Evolutionary conservation across 2,113 vertebrate species (phyloP).

Genomic region (Campylomormyrus numenius): DNA sequence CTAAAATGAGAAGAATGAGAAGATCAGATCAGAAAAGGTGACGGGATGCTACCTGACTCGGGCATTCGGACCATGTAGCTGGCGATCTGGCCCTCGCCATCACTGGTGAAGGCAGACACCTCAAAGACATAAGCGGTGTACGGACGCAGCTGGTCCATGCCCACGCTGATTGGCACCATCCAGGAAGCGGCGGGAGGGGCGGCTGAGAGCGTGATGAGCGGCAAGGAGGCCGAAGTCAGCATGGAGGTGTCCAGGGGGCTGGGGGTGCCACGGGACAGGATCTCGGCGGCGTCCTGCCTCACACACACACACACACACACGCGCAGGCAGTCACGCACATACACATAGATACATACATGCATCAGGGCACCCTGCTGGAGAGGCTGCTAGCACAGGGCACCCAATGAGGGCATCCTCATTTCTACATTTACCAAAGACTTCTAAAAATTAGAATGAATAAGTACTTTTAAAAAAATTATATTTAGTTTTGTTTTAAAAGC

Average conservation of each 20-base stretch:
- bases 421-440: background rate
- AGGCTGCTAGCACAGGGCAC: background rate
- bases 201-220: slow-evolving; percentile 48
- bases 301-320: background rate
- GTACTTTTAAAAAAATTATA: background rate
- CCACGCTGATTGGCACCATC: slow-evolving; percentile 81
- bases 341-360: background rate
- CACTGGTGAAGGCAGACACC: slow-evolving; percentile 89
- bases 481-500: background rate
- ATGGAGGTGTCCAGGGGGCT: slow-evolving; percentile 70
- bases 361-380: background rate
- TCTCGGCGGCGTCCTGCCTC: slow-evolving; percentile 80
- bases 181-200: slow-evolving; percentile 71
- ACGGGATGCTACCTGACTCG: background rate
- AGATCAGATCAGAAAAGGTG: background rate
- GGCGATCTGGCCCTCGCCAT: slow-evolving; percentile 83
- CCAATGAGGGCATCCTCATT: background rate
- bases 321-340: background rate
- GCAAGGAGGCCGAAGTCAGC: slow-evolving; percentile 45
- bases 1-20: background rate
- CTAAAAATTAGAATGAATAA: background rate
- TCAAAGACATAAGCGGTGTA: slow-evolving; percentile 92
- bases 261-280: slow-evolving; percentile 80
- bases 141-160: slow-evolving; percentile 75
- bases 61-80: slow-evolving; percentile 82